phyloP scores from a whole-genome alignment of 1,140 invertebrate genomes.

The Cryptotermes secundus region DNA sequence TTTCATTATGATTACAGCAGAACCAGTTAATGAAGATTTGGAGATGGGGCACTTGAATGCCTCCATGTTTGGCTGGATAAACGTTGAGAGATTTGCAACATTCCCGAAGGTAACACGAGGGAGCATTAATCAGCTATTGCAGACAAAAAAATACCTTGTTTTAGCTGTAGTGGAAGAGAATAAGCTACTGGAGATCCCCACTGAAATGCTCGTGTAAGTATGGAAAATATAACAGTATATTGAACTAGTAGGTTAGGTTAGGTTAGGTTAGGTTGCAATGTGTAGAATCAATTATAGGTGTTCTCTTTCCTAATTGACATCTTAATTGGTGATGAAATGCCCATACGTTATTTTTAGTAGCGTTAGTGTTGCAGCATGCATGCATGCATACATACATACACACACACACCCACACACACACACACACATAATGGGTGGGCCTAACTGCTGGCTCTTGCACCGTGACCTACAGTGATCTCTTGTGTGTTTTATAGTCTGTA shows the following conservation, averaged over 20 bases:
- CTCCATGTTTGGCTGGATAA: conserved; percentile 82
- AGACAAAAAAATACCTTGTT: conserved; percentile 84
- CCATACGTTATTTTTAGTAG: too few relatives aligned
- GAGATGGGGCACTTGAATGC: conserved; percentile 60
- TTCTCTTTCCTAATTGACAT: too few relatives aligned
- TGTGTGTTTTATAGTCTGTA: too few relatives aligned
- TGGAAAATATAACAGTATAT: neutral
- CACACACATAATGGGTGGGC: too few relatives aligned
- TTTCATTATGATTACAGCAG: neutral
- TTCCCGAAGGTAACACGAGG: conserved; percentile 81
- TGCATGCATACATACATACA: too few relatives aligned
- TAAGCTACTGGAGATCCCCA: conserved; percentile 75
- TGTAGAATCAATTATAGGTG: neutral
- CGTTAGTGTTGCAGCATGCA: too few relatives aligned
- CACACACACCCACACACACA: too few relatives aligned
- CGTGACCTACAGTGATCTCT: too few relatives aligned
- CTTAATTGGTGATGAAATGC: too few relatives aligned
- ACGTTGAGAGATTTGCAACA: conserved; percentile 84
- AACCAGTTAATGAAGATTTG: conserved; percentile 43
- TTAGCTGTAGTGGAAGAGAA: conserved; percentile 86
- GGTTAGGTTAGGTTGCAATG: too few relatives aligned
- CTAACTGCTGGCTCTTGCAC: too few relatives aligned
- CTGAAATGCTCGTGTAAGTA: conserved; percentile 69
- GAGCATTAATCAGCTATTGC: conserved; percentile 79
- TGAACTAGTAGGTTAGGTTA: neutral